Evolutionary conservation across 2,113 vertebrate species (phyloP).

Genomic region (Dasyurus viverrinus): DNA sequence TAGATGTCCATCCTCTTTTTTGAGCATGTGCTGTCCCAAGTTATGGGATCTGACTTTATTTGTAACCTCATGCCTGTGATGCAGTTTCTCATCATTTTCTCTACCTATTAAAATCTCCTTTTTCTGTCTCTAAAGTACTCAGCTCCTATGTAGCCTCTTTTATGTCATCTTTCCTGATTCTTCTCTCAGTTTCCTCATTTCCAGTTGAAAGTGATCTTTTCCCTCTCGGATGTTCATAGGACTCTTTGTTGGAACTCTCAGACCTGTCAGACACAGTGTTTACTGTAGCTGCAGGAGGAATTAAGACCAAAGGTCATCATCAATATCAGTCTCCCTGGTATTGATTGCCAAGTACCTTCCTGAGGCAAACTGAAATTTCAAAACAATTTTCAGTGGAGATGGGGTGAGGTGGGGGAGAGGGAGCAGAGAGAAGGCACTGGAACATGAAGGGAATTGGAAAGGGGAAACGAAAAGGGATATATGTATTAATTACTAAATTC

Average conservation of each 20-base stretch:
- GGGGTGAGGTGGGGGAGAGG: background rate
- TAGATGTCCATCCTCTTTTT: background rate
- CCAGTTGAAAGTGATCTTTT: background rate
- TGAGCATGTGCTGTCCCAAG: background rate
- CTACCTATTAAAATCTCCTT: background rate
- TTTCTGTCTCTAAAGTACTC: background rate
- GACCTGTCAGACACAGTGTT: background rate
- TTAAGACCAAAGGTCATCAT: background rate
- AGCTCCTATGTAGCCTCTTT: background rate
- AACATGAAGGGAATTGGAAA: background rate
- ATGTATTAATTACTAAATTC: background rate
- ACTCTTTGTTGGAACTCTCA: background rate
- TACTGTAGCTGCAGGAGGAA: background rate
- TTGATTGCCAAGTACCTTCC: background rate
- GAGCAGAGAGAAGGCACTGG: background rate
- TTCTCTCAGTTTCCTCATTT: background rate
- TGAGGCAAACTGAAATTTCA: background rate
- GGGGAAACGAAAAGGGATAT: background rate
- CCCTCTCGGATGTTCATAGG: background rate
- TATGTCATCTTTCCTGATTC: background rate
- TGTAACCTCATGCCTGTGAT: background rate
- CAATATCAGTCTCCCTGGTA: background rate
- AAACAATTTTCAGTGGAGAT: background rate
- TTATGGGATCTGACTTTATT: background rate
- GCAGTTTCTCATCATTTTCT: background rate